Percentiles rank a stretch among this genome's conserved stretches.
Conservation (phyloP, 1,140 invertebrate genomes). For the Lepidurus packardi region DNA sequence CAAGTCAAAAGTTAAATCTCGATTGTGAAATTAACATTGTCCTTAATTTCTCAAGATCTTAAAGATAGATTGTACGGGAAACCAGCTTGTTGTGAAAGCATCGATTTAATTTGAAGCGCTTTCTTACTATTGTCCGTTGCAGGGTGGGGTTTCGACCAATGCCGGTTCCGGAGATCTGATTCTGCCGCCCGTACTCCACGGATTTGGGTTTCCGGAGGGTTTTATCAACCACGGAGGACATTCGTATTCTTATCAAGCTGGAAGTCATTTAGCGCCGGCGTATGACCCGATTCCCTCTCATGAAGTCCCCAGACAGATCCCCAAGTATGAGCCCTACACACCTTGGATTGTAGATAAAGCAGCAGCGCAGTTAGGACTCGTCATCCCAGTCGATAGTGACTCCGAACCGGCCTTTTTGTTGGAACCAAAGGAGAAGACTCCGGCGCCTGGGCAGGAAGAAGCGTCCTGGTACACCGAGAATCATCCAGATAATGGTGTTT, state of each 20-base stretch:
- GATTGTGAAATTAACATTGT: neutral
- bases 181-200: neutral
- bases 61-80: neutral
- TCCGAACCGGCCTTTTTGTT: neutral
- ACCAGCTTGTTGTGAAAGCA: no score
- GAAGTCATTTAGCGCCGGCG: neutral
- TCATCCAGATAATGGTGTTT: neutral
- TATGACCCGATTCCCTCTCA: neutral
- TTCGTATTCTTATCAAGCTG: neutral
- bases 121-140: neutral
- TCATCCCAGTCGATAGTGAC: neutral
- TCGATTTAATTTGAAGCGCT: neutral
- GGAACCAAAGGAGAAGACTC: neutral
- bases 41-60: neutral
- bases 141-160: neutral
- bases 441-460: neutral
- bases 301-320: neutral
- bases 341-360: constrained; percentile 10
- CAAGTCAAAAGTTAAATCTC: no score
- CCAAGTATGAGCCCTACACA: neutral
- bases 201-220: neutral
- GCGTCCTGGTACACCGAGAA: neutral
- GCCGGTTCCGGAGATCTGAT: neutral
- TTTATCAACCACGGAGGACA: neutral
- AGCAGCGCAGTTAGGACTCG: neutral